Percentiles rank a stretch among this genome's conserved stretches.
Evolutionary conservation across 1,140 invertebrate genomes (phyloP).

Genomic region (Ceratoteleas bidentatus): DNA sequence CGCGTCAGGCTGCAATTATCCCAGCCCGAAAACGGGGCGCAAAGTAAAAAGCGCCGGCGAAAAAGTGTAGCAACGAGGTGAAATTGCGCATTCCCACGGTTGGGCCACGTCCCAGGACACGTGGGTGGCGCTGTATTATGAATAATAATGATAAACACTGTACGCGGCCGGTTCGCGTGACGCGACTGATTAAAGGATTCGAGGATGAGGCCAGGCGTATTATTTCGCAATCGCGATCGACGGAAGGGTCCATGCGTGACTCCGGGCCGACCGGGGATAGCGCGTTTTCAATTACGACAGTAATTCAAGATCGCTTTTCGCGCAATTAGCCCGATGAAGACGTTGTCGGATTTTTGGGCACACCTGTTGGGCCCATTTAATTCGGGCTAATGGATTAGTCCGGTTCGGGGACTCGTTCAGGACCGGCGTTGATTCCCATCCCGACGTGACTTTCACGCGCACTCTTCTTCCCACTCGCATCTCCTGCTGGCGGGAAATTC

Average conservation of each 20-base stretch:
- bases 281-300: constrained; percentile 50
- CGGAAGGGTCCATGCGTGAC: constrained; percentile 45
- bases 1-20: constrained; percentile 32
- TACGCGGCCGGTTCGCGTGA: constrained; percentile 70
- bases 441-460: too few species aligned
- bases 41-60: constrained; percentile 4
- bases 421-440: too few species aligned
- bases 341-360: too few species aligned
- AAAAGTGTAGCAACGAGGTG: constrained; percentile 11
- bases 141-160: constrained; percentile 71
- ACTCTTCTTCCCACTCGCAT: too few species aligned
- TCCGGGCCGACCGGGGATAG: constrained; percentile 25
- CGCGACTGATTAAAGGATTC: constrained; percentile 70
- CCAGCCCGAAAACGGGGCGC: neutral
- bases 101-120: constrained; percentile 43
- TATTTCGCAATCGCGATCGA: constrained; percentile 59
- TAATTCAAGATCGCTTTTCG: too few species aligned
- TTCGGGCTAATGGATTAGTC: too few species aligned
- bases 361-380: too few species aligned
- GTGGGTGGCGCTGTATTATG: constrained; percentile 69
- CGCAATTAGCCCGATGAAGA: constrained; percentile 24
- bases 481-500: too few species aligned
- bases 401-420: too few species aligned
- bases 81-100: constrained; percentile 65
- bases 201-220: constrained; percentile 57